A percentile compares a stretch with the other conserved stretches of the same genome.
Conservation (phyloP, 1,140 invertebrate species). For the Calosoma granatense region DNA sequence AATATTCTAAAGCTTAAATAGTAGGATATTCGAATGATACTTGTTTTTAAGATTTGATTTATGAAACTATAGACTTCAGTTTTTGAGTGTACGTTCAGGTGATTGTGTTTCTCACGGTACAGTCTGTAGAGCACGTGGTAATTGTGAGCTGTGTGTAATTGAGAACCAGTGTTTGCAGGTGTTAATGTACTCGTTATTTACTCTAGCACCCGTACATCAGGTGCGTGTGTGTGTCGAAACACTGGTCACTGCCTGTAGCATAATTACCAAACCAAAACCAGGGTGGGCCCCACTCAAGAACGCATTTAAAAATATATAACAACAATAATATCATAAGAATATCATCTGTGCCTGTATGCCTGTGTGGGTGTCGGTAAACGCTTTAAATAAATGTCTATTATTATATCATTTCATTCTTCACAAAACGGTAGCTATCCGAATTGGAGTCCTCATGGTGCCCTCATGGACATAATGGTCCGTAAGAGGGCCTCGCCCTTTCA, state of each 20-base stretch:
- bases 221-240: neutral
- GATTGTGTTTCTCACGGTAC: no score
- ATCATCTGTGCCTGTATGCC: neutral
- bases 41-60: no score
- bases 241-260: neutral
- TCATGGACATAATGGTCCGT: neutral
- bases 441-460: neutral
- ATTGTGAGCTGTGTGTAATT: no score
- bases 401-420: slow-evolving; percentile 3
- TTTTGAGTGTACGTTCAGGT: no score
- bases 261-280: neutral
- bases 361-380: neutral
- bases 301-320: neutral
- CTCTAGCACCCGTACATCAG: neutral
- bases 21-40: no score
- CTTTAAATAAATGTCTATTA: neutral
- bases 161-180: neutral
- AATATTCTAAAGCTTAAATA: no score
- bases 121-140: no score
- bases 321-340: neutral
- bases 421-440: neutral
- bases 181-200: neutral
- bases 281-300: neutral
- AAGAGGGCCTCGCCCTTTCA: neutral
- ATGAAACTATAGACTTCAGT: no score